Evolutionary conservation across 2,888 invertebrate genomes (phyloP).

Genomic region (Prosopocoilus inquinatus): DNA sequence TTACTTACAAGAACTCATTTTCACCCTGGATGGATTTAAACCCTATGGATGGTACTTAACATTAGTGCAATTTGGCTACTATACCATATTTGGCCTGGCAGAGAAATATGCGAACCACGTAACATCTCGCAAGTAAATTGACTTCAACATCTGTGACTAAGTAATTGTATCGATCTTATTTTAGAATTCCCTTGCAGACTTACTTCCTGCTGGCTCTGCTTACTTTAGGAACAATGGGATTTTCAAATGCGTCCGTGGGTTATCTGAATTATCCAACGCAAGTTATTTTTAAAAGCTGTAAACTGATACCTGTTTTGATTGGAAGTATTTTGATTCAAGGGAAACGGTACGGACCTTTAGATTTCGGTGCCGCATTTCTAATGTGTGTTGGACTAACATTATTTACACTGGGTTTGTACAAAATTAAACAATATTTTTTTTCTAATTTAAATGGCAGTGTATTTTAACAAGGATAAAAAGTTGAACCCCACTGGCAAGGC

Average conservation of each 20-base stretch:
- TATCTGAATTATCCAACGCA: conserved; percentile 97
- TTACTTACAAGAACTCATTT: conserved; percentile 89
- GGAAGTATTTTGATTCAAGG: conserved; percentile 92
- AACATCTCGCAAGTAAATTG: conserved; percentile 21
- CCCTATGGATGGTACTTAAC: conserved; percentile 92
- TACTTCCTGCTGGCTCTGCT: conserved; percentile 81
- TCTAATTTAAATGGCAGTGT: too few species aligned
- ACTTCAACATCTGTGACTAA: background rate
- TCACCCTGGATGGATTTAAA: conserved; percentile 84
- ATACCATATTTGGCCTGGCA: conserved; percentile 74
- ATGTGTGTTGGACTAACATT: conserved; percentile 90
- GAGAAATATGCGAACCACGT: conserved; percentile 58
- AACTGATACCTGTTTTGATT: conserved; percentile 91
- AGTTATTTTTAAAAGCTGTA: conserved; percentile 97
- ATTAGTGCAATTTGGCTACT: conserved; percentile 85
- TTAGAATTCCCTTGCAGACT: conserved; percentile 77
- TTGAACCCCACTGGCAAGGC: too few species aligned
- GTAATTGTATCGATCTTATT: conserved; percentile 36
- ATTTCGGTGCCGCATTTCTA: conserved; percentile 77
- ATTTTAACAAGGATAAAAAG: too few species aligned
- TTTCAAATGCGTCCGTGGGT: conserved; percentile 91
- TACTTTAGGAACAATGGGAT: conserved; percentile 93
- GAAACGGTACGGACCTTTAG: conserved; percentile 79
- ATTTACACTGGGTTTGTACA: conserved; percentile 80
- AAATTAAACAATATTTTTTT: background rate